Base-by-base conservation (phyloP, 2,113 vertebrate species). In the Sinocyclocheilus anshuiensis region DNA sequence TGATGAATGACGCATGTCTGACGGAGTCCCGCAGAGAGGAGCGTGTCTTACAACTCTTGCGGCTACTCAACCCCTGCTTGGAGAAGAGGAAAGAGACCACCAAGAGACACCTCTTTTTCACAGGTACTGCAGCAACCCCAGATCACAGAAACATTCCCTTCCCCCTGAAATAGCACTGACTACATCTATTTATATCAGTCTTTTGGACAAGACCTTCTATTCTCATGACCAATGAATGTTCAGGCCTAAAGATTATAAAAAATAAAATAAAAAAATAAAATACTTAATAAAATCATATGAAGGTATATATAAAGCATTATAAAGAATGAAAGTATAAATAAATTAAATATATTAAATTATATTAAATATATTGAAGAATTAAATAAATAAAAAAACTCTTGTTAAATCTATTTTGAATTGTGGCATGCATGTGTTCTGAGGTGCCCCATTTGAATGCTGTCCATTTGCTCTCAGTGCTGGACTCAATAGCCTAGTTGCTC, bases 31-130 rank as follows among this genome's bases (percentile, higher is more conserved):
- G 98, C 0, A 87, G 98, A 3, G 98, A 99, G 87, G 98, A 99
- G 91, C 94, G 98, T 0, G 98, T 99, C 0, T 88, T 99, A 22
- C 98, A 99, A 89, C 97, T 99, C 0, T 96, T 99, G 0, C 96
- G 98, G 24, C 96, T 99, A 42, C 93, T 99, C 59, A 99, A 99
- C 91, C 98, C 98, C 59, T 99, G 98, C 86, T 91, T 99, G 74
- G 98, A 99, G 92, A 99, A 99, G 90, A 96, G 98, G 81, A 99
- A 99, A 91, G 98, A 99, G 88, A 99, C 97, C 89, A 99, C 98
- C 29, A 99, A 99, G 89, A 95, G 98, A 16, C 98, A 99, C 77
- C 90, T 99, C 36, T 99, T 99, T 84, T 99, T 99, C 89, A 99
- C 98, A 78, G 98, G 98, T 99, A 93, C 9, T 12, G 22, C 59